Percentiles rank a stretch among this genome's conserved stretches.
Conservation (phyloP, 2,888 invertebrate species). For the Thumatha senex region DNA sequence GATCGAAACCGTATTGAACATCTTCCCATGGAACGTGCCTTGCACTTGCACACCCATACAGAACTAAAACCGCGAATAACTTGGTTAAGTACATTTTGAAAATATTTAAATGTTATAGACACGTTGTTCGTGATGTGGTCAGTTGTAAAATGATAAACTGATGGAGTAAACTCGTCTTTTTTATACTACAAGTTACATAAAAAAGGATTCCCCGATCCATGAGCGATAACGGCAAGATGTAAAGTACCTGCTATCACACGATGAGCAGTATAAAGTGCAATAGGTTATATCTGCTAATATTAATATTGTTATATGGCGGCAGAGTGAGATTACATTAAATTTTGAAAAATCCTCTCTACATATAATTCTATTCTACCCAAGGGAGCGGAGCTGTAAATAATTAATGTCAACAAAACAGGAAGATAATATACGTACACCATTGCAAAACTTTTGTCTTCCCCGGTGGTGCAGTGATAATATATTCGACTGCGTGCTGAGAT, state of each 20-base stretch:
- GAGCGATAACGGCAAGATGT: not conserved
- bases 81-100: slow-evolving; percentile 4
- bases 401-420: too few species aligned
- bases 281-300: not conserved
- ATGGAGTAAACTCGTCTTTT: not conserved
- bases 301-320: not conserved
- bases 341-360: too few species aligned
- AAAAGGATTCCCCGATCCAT: not conserved
- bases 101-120: not conserved
- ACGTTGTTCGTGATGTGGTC: not conserved
- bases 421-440: too few species aligned
- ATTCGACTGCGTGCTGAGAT: too few species aligned
- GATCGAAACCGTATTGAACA: not conserved
- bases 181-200: not conserved
- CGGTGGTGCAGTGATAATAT: too few species aligned
- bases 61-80: slow-evolving; percentile 9
- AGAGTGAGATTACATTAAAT: too few species aligned
- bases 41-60: slow-evolving; percentile 14
- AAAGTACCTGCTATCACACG: not conserved
- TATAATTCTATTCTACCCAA: too few species aligned
- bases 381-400: too few species aligned
- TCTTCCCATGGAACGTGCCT: slow-evolving; percentile 14
- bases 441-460: too few species aligned
- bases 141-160: not conserved
- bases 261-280: not conserved